These are phyloP conservation scores for Siderastrea siderea DNA, from an alignment of 92 coral and sea anemone species.

Conservation along the genomic window DNA sequence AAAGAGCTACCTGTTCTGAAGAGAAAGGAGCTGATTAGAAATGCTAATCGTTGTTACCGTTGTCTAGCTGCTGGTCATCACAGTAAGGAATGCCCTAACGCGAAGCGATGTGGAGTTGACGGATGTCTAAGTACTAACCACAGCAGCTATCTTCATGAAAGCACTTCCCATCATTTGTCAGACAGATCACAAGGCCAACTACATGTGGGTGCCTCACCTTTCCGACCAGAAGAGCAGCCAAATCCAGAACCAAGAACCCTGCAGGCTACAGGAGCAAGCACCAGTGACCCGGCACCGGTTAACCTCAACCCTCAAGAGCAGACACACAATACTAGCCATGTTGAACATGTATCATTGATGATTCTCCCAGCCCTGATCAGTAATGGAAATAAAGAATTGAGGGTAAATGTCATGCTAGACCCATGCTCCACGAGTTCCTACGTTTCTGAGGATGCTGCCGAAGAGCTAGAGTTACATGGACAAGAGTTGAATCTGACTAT, in stretches of 20 bases:
- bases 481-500: conserved; percentile 25
- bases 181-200: conserved; percentile 5
- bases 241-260: background rate
- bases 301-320: background rate
- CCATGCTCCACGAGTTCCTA: conserved; percentile 44
- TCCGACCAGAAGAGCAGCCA: background rate
- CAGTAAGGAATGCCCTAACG: conserved; percentile 35
- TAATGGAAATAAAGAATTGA: conserved; percentile 1
- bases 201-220: background rate
- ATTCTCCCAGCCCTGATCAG: conserved; percentile 22
- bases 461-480: conserved; percentile 52
- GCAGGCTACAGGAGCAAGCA: background rate
- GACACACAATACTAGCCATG: background rate
- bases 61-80: conserved; percentile 62
- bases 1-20: conserved; percentile 37
- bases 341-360: conserved; percentile 23
- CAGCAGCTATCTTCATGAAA: conserved; percentile 61
- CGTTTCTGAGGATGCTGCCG: conserved; percentile 37
- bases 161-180: background rate
- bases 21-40: conserved; percentile 59
- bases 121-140: conserved; percentile 42
- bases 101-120: conserved; percentile 38
- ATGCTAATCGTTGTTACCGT: conserved; percentile 37
- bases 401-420: conserved; percentile 38
- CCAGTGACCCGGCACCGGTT: background rate